Evolutionary conservation across 2,797 vertebrate genomes (phyloP), one percentile per base, ranked within the genome.

Genomic region (Neopelma chrysocephalum): DNA sequence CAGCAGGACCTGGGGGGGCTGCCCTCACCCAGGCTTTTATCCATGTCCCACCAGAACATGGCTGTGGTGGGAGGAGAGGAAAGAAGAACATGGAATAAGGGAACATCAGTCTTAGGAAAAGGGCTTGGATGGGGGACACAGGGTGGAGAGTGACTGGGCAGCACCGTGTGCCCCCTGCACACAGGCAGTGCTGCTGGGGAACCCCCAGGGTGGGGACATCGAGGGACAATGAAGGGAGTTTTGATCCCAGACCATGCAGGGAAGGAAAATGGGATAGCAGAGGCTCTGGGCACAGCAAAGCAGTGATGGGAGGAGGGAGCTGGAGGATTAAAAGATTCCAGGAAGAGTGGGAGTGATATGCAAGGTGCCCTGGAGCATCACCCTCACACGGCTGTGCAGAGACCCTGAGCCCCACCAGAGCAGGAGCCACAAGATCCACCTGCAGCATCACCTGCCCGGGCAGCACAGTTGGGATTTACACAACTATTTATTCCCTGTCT

Each of bases 391-490:
- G 47, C 47, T 54, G 21, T 25, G 65, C 32, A 65, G 72, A 48
- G 5, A 62, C 23, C 54, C 58, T 27, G 32, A 77, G 36, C 16
- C 18, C 8, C 32, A 53, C 51, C 40, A 38, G 57, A 72, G 43
- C 58, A 43, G 21, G 76, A 48, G 27, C 77, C 16, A 3, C 0
- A 0, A 69, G 15, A 16, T 22, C n/a, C 56, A 31, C 56, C 82
- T 25, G 50, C 68, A 57, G 32, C 71, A 5, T 32, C 51, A 11
- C 34, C 38, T 47, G 29, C 18, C 25, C 0, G 0, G 36, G 48
- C 51, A 72, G 85, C 36, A 16, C 1, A 0, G 26, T 3, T 2
- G 0, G 53, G 14, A 38, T 18, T n/a, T 17, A 0, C 14, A 8
- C 31, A 4, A 12, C 2, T 51, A 1, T 32, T 8, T 7, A 15